Conservation (phyloP, 2,797 vertebrate genomes). For the Simalia tracyae region DNA sequence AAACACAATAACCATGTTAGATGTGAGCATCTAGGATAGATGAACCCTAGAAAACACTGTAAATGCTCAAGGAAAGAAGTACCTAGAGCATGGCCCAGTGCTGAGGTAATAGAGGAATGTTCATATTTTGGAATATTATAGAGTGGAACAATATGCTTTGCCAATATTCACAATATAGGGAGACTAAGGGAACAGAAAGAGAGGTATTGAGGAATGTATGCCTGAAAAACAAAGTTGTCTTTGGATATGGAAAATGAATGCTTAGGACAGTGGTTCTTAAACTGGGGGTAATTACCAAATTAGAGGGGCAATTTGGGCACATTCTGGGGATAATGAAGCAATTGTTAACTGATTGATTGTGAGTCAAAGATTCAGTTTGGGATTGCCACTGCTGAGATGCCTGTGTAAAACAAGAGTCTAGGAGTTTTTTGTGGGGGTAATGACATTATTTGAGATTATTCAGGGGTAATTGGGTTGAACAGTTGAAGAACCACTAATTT, state of each 20-base stretch:
- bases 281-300: neutral
- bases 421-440: neutral
- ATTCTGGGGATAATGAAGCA: neutral
- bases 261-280: neutral
- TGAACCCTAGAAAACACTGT: neutral
- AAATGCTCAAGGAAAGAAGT: neutral
- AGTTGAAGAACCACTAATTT: neutral
- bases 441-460: neutral
- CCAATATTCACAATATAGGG: neutral
- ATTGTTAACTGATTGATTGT: neutral
- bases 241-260: neutral
- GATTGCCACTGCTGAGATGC: neutral
- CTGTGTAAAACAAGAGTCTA: neutral
- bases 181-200: neutral
- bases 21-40: neutral
- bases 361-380: neutral
- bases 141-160: neutral
- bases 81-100: neutral
- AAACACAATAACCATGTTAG: neutral
- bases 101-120: neutral
- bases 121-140: neutral
- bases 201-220: neutral
- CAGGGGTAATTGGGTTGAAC: neutral
- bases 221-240: neutral
- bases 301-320: neutral